Evolutionary conservation across 2,797 vertebrate genomes (phyloP).

Genomic region (Alca torda): DNA sequence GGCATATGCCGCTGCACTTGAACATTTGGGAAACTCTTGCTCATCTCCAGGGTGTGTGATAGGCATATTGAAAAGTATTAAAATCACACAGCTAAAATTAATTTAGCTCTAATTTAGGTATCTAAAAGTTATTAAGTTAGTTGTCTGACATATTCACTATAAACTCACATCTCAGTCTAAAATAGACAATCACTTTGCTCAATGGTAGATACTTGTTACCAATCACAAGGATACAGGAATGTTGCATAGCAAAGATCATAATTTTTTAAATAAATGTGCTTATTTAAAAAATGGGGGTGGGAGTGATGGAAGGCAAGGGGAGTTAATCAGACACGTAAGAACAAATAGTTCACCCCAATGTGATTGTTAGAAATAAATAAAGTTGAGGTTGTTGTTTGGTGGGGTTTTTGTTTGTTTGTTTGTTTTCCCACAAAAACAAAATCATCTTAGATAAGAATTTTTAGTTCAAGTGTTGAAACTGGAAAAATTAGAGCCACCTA

Average conservation of each 20-base stretch:
- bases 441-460: background rate
- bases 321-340: background rate
- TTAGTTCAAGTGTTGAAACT: background rate
- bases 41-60: background rate
- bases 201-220: background rate
- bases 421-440: background rate
- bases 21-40: background rate
- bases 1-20: background rate
- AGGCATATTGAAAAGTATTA: background rate
- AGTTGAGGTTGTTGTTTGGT: rapidly evolving
- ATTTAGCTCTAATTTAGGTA: background rate
- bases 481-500: background rate
- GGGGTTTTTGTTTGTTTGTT: too few species aligned
- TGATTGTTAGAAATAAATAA: background rate
- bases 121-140: background rate
- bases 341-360: background rate
- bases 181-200: background rate
- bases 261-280: background rate
- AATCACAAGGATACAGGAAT: background rate
- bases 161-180: background rate
- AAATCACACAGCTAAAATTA: background rate
- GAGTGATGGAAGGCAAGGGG: background rate
- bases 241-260: background rate
- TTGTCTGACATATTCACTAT: background rate
- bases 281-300: background rate